Base-by-base conservation (phyloP, 2,888 invertebrate genomes). In the Polia nebulosa region DNA sequence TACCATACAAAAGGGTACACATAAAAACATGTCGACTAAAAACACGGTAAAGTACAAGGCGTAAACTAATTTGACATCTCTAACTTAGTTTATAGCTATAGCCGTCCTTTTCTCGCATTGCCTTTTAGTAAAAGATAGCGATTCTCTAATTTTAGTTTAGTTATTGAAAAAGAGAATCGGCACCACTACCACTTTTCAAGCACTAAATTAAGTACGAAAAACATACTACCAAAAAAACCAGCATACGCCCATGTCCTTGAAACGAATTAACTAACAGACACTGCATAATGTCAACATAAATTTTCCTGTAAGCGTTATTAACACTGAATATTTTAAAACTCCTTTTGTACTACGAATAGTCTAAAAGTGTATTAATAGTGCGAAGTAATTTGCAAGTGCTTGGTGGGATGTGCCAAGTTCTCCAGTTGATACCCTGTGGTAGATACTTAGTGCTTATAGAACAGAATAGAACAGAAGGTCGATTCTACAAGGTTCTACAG, bases 351-450 rank as follows among this genome's bases (percentile, higher is more conserved):
- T 5, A n/a, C n/a, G n/a, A n/a, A n/a, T n/a, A 58, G 39, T 29
- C 39, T 27, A 45, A 57, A 77, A 72, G 72, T 77, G 61, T 65
- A 76, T 65, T 77, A 77, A 77, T 72, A 61, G 78, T 58, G 53
- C 32, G 45, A 34, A 56, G 63, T 60, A 44, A 70, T 62, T 76
- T 75, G 45, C 45, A 51, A 67, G 56, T 29, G 27, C 25, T 20
- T 27, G n/a, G 45, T 17, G 34, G 29, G 51, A 15, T 8, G 55
- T 70, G 71, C 77, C 71, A 76, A 75, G 63, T 57, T 34, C 11
- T 32, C 3, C 17, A 56, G 36, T 51, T 60, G 34, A 51, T 52
- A 56, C 41, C n/a, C 32, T 13, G n/a, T 44, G 20, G 13, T 58
- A 7, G 11, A 6, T 29, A 11, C 8, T 39, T 22, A 39, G 3